Evolutionary conservation across 1,140 invertebrate species (phyloP), one percentile per base, ranked within the genome.

Genomic region (Nymphalis io): DNA sequence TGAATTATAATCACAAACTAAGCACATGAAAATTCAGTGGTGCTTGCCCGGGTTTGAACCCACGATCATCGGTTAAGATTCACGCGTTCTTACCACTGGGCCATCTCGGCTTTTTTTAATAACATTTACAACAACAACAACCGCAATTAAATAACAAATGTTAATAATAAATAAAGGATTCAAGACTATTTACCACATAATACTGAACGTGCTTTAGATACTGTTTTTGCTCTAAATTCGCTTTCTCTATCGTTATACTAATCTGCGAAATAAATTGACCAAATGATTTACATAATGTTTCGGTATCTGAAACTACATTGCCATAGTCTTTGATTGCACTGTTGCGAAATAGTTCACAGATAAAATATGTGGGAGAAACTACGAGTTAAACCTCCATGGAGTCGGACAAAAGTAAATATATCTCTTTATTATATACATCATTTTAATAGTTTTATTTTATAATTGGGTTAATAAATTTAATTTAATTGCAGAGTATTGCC

Each of bases 221-320:
- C 2, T 8, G 27, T 1, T 44, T 44, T 44, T 44, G n/a, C n/a
- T 40, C 16, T 39, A 40, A 13, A n/a, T 48, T 10, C 23, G 12
- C 33, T 10, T 12, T 33, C 68, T 70, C 42, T 46, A 23, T 39
- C 20, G 18, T 59, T 20, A 21, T 20, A 59, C 16, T 48, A 33
- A 15, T 46, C 48, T 40, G 13, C 44, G 16, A 39, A 55, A 44
- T 70, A 46, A 38, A 69, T 61, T n/a, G 48, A 39, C 44, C 68
- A 51, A 21, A 21, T 44, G 55, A 68, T 73, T 76, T 73, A 61
- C 71, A 73, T 73, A 65, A 73, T 46, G 58, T 59, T 70, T 62
- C 60, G 63, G 53, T 71, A 73, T 70, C 53, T 76, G 42, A 65
- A 61, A 57, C 61, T 69, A 62, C 57, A 67, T 51, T 21, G 48